Evolutionary conservation across 37 sponge, comb jelly and placozoan genomes (phyloP).

Genomic region (Halichondria panicea): DNA sequence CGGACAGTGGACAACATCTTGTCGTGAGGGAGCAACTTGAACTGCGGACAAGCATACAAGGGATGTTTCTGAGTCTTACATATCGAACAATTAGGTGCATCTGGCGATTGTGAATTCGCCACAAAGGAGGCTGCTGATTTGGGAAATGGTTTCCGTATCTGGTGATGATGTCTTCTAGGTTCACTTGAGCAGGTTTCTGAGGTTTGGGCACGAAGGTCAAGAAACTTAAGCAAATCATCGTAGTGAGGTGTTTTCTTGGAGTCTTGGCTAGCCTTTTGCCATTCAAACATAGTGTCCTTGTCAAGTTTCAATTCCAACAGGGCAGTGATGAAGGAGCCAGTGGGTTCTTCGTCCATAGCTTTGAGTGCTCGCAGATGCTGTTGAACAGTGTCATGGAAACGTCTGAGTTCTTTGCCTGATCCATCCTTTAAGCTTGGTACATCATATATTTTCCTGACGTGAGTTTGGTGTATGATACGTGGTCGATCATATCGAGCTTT

Average conservation of each 20-base stretch:
- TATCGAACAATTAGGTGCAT: constrained; percentile 1
- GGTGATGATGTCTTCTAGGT: background rate
- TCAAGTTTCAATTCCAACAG: constrained; percentile 37
- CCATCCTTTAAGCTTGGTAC: constrained; percentile 34
- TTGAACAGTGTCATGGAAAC: constrained; percentile 20
- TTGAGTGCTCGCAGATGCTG: constrained; percentile 33
- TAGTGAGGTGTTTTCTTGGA: constrained; percentile 16
- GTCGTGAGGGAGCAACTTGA: too few species aligned
- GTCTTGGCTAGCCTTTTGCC: constrained; percentile 31
- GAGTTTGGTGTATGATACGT: constrained; percentile 40
- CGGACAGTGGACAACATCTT: too few species aligned
- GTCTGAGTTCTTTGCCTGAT: constrained; percentile 26
- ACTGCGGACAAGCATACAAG: too few species aligned
- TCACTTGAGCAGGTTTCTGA: constrained; percentile 17
- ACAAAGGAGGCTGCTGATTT: background rate
- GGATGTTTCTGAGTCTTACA: too few species aligned
- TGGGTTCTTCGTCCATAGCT: constrained; percentile 28
- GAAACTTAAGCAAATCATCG: constrained; percentile 23
- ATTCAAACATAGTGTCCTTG: constrained; percentile 36
- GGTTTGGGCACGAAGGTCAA: constrained; percentile 21
- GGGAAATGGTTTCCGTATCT: constrained; percentile 4
- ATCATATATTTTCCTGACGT: constrained; percentile 21
- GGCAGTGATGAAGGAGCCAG: constrained; percentile 43
- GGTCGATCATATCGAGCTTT: constrained; percentile 36
- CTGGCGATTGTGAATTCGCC: background rate